These are phyloP conservation scores for Galerucella pusilla DNA, from an alignment of 2,888 invertebrate genomes.

Conservation along the genomic window DNA sequence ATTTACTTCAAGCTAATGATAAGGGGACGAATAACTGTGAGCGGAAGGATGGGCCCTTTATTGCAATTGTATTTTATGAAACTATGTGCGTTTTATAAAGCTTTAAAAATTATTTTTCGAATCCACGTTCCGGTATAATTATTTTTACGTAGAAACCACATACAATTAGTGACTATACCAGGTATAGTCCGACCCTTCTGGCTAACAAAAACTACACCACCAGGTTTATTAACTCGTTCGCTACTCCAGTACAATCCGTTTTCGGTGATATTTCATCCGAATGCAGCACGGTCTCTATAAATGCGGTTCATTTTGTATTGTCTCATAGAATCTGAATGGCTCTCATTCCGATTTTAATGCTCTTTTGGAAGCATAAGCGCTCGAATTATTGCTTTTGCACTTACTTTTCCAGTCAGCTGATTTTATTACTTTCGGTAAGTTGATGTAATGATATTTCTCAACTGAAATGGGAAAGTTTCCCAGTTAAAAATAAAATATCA, in stretches of 20 bases:
- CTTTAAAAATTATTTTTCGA: too few relatives aligned
- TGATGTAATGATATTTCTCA: conserved; percentile 13
- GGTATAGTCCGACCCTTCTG: neutral
- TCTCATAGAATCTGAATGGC: conserved; percentile 26
- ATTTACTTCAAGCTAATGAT: too few relatives aligned
- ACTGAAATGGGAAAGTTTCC: neutral
- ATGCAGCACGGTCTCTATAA: conserved; percentile 29
- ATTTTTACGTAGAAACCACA: too few relatives aligned
- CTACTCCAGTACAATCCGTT: conserved; percentile 28
- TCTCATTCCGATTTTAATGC: conserved; percentile 31
- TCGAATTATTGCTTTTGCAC: conserved; percentile 34
- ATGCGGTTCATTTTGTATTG: conserved; percentile 37
- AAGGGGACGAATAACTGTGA: too few relatives aligned
- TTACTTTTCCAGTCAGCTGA: conserved; percentile 24
- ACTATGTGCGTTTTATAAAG: too few relatives aligned
- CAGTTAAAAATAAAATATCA: neutral
- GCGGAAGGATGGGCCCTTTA: too few relatives aligned
- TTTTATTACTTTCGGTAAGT: conserved; percentile 21
- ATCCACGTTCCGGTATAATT: too few relatives aligned
- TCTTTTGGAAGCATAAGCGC: conserved; percentile 24
- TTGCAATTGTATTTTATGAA: too few relatives aligned
- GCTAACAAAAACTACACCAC: conserved; percentile 29
- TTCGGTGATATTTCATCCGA: conserved; percentile 31
- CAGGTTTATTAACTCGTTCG: conserved; percentile 40
- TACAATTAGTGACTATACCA: too few relatives aligned